Base-by-base conservation (phyloP, 1,140 invertebrate genomes). In the Cotesia vestalis region DNA sequence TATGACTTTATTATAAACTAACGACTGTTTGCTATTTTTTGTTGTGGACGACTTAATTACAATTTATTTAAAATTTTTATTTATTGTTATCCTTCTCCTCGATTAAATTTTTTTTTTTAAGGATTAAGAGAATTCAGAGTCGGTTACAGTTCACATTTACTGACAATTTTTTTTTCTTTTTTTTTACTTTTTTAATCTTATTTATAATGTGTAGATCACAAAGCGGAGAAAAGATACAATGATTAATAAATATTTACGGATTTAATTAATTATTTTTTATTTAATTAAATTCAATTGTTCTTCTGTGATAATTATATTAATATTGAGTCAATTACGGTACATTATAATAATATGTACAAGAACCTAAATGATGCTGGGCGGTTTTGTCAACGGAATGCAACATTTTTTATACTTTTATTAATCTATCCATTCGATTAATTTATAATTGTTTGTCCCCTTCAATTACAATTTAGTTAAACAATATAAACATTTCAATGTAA, bases 381-480 rank as follows among this genome's bases (percentile, higher is more conserved):
- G 61, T 75, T 75, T 72, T 66, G 70, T 82, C 80, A 81, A 84
- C 81, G 79, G 80, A 84, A 84, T 82, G 82, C 80, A 82, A 81
- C 81, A 81, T 80, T 81, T 80, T 61, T 76, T 74, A 76, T 17
- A 52, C 71, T 68, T 17, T 17, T 17, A 17, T 55, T 71, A 27
- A 35, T 64, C n/a, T 36, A 62, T 27, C 27, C 27, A 27, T 27
- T 27, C 27, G 27, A 27, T 14, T 64, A 51, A 38, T 55, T 59
- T 52, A 69, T 46, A 66, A 64, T 59, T 69, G 52, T 57, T 67
- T 59, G 36, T 60, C 62, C 60, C 62, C 60, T 20, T 66, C n/a
- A 53, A 51, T 8, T 53, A 53, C 64, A 20, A 5, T 40, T 40
- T 9, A 40, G 38, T 40, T 40, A 40, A 40, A 8, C 9, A 40